Evolutionary conservation across 2,888 invertebrate species (phyloP).

Genomic region (Platerodrilus igneus): DNA sequence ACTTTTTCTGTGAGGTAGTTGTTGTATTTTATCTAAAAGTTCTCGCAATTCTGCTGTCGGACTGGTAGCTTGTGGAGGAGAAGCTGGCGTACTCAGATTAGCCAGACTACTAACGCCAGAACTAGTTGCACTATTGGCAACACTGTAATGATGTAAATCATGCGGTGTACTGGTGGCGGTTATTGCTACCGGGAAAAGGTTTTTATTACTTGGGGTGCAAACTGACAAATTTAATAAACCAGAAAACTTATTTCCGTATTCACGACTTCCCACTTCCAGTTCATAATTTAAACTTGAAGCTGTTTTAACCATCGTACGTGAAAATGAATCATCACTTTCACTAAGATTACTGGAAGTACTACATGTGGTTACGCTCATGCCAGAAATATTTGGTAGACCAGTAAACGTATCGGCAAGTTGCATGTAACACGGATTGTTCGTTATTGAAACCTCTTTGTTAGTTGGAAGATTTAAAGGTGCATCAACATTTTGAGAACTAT

Average conservation of each 20-base stretch:
- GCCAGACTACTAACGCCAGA: slow-evolving; percentile 68
- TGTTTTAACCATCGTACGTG: slow-evolving; percentile 4
- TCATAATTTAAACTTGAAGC: slow-evolving; percentile 9
- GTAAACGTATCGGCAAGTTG: slow-evolving; percentile 1
- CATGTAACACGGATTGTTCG: slow-evolving; percentile 36
- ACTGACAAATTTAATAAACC: slow-evolving; percentile 45
- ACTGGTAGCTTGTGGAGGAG: slow-evolving; percentile 78
- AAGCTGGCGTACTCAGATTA: slow-evolving; percentile 63
- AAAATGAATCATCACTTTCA: slow-evolving; percentile 1
- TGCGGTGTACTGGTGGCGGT: slow-evolving; percentile 34
- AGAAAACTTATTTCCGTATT: slow-evolving; percentile 44
- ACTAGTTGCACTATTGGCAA: slow-evolving; percentile 48
- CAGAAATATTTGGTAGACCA: slow-evolving; percentile 10
- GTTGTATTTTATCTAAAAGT: slow-evolving; percentile 67
- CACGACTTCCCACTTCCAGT: slow-evolving; percentile 38
- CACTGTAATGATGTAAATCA: slow-evolving; percentile 40
- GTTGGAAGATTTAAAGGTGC: slow-evolving; percentile 21
- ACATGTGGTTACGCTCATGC: slow-evolving; percentile 5
- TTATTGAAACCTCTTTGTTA: slow-evolving; percentile 33
- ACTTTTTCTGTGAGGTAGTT: slow-evolving; percentile 54
- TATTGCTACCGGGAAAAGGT: slow-evolving; percentile 34
- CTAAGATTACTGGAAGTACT: background rate
- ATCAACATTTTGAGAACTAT: slow-evolving; percentile 34
- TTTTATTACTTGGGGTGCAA: slow-evolving; percentile 40
- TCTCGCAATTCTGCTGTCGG: slow-evolving; percentile 73